Conservation (phyloP, 1,140 invertebrate genomes). For the Bombus affinis region DNA sequence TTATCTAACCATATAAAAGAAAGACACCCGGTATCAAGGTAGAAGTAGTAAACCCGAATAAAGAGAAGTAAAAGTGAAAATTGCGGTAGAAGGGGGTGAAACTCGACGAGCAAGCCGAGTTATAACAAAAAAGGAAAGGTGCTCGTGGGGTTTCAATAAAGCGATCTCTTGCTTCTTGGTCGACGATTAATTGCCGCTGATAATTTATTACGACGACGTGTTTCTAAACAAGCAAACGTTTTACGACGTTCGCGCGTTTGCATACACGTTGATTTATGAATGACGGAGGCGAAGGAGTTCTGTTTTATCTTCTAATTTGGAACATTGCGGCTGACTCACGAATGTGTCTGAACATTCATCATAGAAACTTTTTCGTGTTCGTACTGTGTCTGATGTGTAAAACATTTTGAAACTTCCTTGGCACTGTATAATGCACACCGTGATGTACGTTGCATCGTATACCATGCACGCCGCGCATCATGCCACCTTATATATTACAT, state of each 20-base stretch:
- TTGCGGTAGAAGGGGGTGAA: neutral
- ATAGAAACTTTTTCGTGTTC: no score
- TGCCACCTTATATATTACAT: no score
- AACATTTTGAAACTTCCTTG: no score
- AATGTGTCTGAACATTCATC: no score
- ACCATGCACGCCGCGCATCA: no score
- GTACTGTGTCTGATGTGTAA: no score
- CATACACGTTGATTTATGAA: neutral
- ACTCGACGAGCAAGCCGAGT: neutral
- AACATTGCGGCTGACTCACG: no score
- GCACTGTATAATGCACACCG: no score
- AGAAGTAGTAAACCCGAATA: neutral
- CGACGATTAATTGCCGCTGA: constrained; percentile 39
- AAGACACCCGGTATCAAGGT: neutral
- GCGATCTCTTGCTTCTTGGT: constrained; percentile 23
- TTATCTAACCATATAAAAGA: neutral
- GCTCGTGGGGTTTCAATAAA: constrained; percentile 35
- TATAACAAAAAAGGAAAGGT: neutral
- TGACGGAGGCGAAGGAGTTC: neutral
- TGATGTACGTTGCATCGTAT: no score
- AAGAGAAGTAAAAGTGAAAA: neutral
- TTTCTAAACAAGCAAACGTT: constrained; percentile 30
- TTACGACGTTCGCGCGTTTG: neutral
- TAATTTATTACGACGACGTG: constrained; percentile 32
- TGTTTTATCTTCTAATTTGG: neutral